Percentiles rank a stretch among this genome's conserved stretches.
Conservation (phyloP, 2,797 vertebrate species). For the Pipistrellus pygmaeus region DNA sequence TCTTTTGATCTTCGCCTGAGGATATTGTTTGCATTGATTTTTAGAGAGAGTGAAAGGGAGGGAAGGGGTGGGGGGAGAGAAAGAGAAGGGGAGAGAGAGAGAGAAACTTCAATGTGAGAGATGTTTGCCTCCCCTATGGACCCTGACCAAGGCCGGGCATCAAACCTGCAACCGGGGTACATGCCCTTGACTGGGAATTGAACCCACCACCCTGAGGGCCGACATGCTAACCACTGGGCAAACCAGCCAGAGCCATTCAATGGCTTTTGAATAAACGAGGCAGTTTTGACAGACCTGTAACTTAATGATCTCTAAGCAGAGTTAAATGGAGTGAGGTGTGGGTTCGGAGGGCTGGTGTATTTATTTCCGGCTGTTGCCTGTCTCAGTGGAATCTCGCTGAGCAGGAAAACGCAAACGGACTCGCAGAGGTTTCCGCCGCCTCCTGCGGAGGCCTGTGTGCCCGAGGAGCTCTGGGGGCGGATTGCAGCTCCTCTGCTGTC, state of each 20-base stretch:
- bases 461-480: fast-evolving
- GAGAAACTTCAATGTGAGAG: too few species aligned
- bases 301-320: background rate
- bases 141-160: too few species aligned
- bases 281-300: background rate
- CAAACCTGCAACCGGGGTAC: too few species aligned
- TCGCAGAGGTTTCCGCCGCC: fast-evolving
- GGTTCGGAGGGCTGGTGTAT: background rate
- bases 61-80: too few species aligned
- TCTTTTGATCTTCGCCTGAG: background rate
- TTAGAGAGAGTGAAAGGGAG: too few species aligned
- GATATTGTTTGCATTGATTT: too few species aligned
- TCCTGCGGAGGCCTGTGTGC: fast-evolving
- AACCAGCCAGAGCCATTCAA: too few species aligned
- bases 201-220: too few species aligned
- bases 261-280: background rate
- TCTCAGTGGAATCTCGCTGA: background rate
- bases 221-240: too few species aligned
- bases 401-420: background rate
- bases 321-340: background rate
- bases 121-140: too few species aligned
- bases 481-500: fast-evolving
- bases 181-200: too few species aligned
- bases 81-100: too few species aligned
- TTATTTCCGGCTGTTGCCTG: background rate